Conservation (phyloP, 1,140 invertebrate genomes). For the Palaemon carinicauda region DNA sequence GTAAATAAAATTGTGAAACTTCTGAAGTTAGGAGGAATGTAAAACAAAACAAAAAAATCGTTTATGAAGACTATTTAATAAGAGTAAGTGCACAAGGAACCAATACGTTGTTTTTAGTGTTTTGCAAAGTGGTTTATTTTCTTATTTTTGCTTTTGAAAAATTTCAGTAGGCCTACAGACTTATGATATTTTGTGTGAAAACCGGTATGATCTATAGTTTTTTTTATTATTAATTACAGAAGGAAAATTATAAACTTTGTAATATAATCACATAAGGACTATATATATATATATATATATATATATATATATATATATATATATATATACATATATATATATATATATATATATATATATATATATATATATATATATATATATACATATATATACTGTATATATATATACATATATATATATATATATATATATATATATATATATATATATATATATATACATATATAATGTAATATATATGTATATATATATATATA, state of each 20-base stretch:
- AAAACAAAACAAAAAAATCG: no score
- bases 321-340: not conserved
- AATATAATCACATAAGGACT: not conserved
- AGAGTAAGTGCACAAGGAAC: no score
- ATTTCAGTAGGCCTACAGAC: no score
- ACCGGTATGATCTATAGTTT: not conserved
- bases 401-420: not conserved
- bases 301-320: not conserved
- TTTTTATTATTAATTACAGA: not conserved
- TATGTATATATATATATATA: not conserved
- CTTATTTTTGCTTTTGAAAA: no score
- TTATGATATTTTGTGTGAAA: no score
- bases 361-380: not conserved
- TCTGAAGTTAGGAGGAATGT: no score
- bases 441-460: not conserved
- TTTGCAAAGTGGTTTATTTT: no score
- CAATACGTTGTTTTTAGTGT: no score
- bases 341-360: not conserved
- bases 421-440: not conserved
- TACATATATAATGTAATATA: not conserved
- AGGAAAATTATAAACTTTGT: not conserved
- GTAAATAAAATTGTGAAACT: no score
- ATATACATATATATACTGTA: not conserved
- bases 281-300: not conserved
- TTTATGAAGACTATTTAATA: no score